phyloP scores from a whole-genome alignment of 2,797 vertebrate genomes.

The Notoglanidium macrostoma region DNA sequence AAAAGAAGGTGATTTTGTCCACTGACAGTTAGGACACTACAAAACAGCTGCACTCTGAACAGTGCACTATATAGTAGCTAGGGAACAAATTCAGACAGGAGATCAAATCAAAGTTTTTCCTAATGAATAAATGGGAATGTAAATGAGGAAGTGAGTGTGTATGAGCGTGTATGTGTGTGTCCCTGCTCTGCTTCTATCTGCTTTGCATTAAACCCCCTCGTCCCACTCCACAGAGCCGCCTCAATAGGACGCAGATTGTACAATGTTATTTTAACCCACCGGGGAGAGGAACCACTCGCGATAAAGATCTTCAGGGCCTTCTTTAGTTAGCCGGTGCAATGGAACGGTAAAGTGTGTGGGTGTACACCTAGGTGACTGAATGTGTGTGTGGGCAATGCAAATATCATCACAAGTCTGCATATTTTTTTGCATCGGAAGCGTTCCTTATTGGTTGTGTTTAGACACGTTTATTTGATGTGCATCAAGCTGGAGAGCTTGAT shows the following conservation, averaged over 20 bases:
- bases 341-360: conserved; percentile 24
- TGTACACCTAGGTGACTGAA: not conserved
- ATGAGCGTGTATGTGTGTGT: not conserved
- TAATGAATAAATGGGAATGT: not conserved
- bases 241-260: conserved; percentile 56
- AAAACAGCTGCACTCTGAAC: not conserved
- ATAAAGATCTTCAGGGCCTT: conserved; percentile 54
- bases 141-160: not conserved
- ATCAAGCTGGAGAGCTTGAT: not conserved
- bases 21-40: not conserved
- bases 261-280: conserved; percentile 58
- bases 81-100: conserved; percentile 7
- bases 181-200: conserved; percentile 38
- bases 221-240: conserved; percentile 40
- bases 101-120: conserved; percentile 12
- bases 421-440: not conserved
- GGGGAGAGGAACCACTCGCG: conserved; percentile 51
- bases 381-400: not conserved
- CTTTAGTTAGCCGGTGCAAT: conserved; percentile 45
- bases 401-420: not conserved
- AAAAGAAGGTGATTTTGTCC: not conserved
- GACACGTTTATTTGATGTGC: not conserved
- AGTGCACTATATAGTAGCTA: not conserved
- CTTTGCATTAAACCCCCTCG: conserved; percentile 47
- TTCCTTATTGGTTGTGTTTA: not conserved